Evolutionary conservation across 1,140 invertebrate species (phyloP), one percentile per base, ranked within the genome.

Genomic region (Calycopis cecrops): DNA sequence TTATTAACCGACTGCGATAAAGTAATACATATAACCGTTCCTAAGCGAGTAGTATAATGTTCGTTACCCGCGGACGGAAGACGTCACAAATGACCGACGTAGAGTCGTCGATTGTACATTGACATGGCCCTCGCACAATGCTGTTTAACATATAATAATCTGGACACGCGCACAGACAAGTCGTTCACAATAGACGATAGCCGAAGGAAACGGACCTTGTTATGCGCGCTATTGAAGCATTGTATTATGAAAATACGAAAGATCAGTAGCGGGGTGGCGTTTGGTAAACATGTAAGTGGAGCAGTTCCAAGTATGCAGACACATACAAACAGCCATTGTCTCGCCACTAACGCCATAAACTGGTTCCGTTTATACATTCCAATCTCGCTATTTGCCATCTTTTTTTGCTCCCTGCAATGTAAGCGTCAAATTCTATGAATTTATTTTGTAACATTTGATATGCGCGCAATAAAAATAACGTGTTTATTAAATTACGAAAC

Each of bases 201-300:
- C 54, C 61, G 65, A 65, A 72, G 68, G 68, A 76, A 74, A 75
- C 59, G 63, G 64, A 78, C 63, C 73, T 75, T 74, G 73, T 78
- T 76, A 80, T 83, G 60, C 66, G 66, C 63, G 60, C 52, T 64
- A 72, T 74, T 71, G 63, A 72, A 63, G 54, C 52, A 57, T 55
- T 47, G 70, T 82, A 75, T 85, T 85, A 81, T 85, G 79, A 76
- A 85, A 85, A 85, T 78, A 80, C 65, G 72, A 71, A 59, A 71
- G 68, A 67, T 69, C 67, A 69, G 59, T 59, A 38, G 59, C 52
- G 47, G 63, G 47, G 57, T 51, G 63, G 59, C 47, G 51, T 12
- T 52, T 52, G 52, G n/a, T 82, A 83, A 85, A 85, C 79, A 85
- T 71, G 79, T 69, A 74, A 82, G 74, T 83, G 14, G 35, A 2